Percentiles rank a stretch among this genome's conserved stretches.
These are phyloP conservation scores for Albula goreensis DNA, from an alignment of 2,113 vertebrate genomes.

Conservation along the genomic window DNA sequence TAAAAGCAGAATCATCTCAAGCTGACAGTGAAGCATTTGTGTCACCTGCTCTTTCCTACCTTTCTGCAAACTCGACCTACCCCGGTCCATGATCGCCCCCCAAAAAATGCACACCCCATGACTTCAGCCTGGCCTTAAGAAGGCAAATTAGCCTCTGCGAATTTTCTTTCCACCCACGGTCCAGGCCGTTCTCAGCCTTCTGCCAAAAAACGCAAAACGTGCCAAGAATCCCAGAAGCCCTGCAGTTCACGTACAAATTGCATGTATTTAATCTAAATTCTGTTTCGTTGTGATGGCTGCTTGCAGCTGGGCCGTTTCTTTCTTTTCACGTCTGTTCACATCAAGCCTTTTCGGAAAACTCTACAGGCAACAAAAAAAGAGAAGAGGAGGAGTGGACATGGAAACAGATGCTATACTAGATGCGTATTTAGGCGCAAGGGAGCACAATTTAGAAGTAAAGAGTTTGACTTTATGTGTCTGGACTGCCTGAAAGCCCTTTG, in stretches of 20 bases:
- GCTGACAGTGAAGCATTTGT: conserved; percentile 56
- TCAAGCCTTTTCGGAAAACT: conserved; percentile 34
- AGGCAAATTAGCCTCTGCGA: conserved; percentile 48
- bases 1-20: conserved; percentile 39
- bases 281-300: conserved; percentile 58
- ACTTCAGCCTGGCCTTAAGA: conserved; percentile 45
- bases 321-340: conserved; percentile 39
- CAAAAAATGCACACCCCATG: conserved; percentile 33
- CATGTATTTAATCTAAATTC: conserved; percentile 30
- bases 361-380: conserved; percentile 56
- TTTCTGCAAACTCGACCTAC: conserved; percentile 54
- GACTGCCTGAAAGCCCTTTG: conserved; percentile 32
- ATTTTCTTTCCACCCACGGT: conserved; percentile 41
- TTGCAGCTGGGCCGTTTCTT: conserved; percentile 45
- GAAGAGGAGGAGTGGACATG: conserved; percentile 55
- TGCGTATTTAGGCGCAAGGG: conserved; percentile 60
- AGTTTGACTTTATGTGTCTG: conserved; percentile 54
- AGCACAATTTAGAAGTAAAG: conserved; percentile 31
- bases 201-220: conserved; percentile 5
- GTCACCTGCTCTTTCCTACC: conserved; percentile 48
- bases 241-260: conserved; percentile 40
- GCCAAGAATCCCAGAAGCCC: conserved; percentile 50
- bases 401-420: conserved; percentile 45
- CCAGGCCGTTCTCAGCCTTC: conserved; percentile 21
- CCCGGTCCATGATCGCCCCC: conserved; percentile 20